phyloP scores from a whole-genome alignment of 2,113 vertebrate species.

The Mesitornis unicolor region DNA sequence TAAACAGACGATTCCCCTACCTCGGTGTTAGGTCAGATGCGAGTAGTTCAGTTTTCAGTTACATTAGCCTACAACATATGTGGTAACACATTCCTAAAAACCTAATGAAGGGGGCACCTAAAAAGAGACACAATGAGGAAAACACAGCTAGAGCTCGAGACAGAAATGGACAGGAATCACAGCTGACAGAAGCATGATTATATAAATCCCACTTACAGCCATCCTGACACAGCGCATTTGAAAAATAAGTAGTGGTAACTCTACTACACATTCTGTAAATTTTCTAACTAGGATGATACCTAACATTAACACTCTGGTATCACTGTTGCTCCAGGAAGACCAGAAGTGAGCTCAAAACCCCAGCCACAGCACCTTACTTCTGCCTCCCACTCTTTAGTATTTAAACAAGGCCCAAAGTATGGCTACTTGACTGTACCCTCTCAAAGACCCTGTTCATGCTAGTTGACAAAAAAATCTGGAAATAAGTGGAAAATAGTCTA shows the following conservation, averaged over 20 bases:
- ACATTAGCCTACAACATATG: not conserved
- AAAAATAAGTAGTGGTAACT: not conserved
- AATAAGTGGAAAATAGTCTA: not conserved
- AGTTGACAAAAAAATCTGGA: not conserved
- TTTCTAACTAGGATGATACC: not conserved
- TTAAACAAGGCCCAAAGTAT: not conserved
- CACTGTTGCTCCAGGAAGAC: not conserved
- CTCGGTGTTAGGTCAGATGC: not conserved
- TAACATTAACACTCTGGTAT: not conserved
- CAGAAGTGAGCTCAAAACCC: not conserved
- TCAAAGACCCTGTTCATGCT: not conserved
- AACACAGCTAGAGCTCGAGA: not conserved
- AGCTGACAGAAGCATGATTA: not conserved
- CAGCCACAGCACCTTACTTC: not conserved
- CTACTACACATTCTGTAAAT: not conserved
- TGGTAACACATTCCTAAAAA: constrained; percentile 1
- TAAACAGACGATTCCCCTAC: not conserved
- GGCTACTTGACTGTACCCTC: not conserved
- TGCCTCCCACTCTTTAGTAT: not conserved
- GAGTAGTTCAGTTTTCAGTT: not conserved
- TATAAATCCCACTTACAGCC: not conserved
- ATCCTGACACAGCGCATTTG: not conserved
- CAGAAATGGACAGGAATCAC: not conserved
- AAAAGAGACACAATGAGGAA: not conserved
- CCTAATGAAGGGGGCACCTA: not conserved